Conservation (phyloP, 2,888 invertebrate genomes). For the Nomada fabriciana region DNA sequence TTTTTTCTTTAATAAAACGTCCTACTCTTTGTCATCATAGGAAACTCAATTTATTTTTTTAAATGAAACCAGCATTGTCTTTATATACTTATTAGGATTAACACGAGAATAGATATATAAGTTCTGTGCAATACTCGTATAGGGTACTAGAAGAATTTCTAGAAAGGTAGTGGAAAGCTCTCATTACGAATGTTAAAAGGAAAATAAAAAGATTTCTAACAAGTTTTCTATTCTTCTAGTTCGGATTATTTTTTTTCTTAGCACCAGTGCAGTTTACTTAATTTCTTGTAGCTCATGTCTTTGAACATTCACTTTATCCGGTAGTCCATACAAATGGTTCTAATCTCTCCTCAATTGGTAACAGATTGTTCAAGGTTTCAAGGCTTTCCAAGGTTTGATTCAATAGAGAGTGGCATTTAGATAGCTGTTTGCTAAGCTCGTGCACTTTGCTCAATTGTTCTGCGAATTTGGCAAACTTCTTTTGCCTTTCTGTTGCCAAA, state of each 20-base stretch:
- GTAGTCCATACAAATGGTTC: slow-evolving; percentile 97
- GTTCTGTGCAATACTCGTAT: slow-evolving; percentile 47
- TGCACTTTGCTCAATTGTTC: slow-evolving; percentile 94
- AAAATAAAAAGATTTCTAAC: slow-evolving; percentile 16
- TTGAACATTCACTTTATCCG: slow-evolving; percentile 83
- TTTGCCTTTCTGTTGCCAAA: slow-evolving; percentile 91
- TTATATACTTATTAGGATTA: slow-evolving; percentile 32
- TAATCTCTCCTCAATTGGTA: slow-evolving; percentile 93
- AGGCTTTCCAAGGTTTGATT: slow-evolving; percentile 94
- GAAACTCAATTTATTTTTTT: slow-evolving; percentile 39
- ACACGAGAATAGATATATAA: slow-evolving; percentile 64
- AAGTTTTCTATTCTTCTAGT: neutral
- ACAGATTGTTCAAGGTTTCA: slow-evolving; percentile 92
- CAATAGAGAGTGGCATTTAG: slow-evolving; percentile 91
- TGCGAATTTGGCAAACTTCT: slow-evolving; percentile 93
- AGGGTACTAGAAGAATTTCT: slow-evolving; percentile 30
- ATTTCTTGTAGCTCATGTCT: neutral
- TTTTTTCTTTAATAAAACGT: slow-evolving; percentile 41
- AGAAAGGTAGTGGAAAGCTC: slow-evolving; percentile 4
- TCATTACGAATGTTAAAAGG: neutral
- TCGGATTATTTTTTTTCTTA: slow-evolving; percentile 28
- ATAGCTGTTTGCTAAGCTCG: slow-evolving; percentile 93
- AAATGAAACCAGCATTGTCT: slow-evolving; percentile 46
- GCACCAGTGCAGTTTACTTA: slow-evolving; percentile 44
- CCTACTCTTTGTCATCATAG: slow-evolving; percentile 31